Evolutionary conservation across 2,888 invertebrate genomes (phyloP), one percentile per base, ranked within the genome.

Genomic region (Glyphotaelius pellucidus): DNA sequence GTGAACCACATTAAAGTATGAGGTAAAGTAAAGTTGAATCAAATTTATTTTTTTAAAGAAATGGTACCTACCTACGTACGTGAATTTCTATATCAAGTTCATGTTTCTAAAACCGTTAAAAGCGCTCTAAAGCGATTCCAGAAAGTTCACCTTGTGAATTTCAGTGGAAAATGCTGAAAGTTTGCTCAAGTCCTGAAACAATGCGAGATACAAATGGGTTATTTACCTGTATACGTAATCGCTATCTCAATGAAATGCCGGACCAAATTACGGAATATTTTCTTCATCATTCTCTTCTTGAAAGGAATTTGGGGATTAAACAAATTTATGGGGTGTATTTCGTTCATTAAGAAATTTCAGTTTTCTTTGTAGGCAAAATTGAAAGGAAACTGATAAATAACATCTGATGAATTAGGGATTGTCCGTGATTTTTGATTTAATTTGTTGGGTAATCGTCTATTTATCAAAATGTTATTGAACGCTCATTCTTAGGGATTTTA

Each of bases 121-220:
- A 67, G n/a, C n/a, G 25, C 9, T 67, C 25, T 25, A 67, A 67
- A 67, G 67, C 67, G 25, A 67, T 67, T 67, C 67, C n/a, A 67
- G 67, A 67, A 25, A 67, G 67, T 15, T 67, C 52, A 67, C 52
- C 52, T 67, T 2, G 25, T 1, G 25, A 31, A 81, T 81, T 81
- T 81, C 81, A 4, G 15, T 31, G 81, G 81, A 81, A 81, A 31
- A 30, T 81, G 30, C 31, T 32, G 30, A 81, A 67, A 81, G 81
- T 81, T 81, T 81, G 30, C 15, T 81, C 30, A 32, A 81, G 31
- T 81, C 15, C 30, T 81, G 81, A 30, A 81, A 81, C 81, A 81
- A 81, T 81, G 81, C 32, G 81, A 81, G 31, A 81, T 81, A 31
- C 81, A 32, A 32, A 67, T 67, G 81, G 81, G 81, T 15, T 32